Conservation (phyloP, 2,888 invertebrate genomes). For the Maniola hyperantus region DNA sequence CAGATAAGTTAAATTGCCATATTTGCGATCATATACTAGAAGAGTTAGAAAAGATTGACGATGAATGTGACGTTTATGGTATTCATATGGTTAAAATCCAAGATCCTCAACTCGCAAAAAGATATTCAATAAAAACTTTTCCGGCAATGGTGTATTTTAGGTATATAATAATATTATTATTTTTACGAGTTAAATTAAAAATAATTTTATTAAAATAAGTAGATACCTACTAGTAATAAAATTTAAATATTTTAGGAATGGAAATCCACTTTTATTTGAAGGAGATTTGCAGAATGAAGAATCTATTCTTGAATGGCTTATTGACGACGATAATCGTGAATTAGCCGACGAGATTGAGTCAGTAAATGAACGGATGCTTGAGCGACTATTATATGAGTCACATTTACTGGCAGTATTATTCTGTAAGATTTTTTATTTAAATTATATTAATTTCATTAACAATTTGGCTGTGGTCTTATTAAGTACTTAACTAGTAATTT, state of each 20-base stretch:
- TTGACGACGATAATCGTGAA: conserved; percentile 96
- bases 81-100: conserved; percentile 97
- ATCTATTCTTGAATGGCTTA: conserved; percentile 95
- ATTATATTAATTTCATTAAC: background rate
- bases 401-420: conserved; percentile 95
- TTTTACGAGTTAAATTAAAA: too few relatives aligned
- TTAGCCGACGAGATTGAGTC: conserved; percentile 96
- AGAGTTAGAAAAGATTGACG: conserved; percentile 93
- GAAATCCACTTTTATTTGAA: conserved; percentile 94
- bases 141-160: conserved; percentile 96
- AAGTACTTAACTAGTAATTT: conserved; percentile 8
- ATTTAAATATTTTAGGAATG: conserved; percentile 83
- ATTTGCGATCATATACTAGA: conserved; percentile 95
- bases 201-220: background rate
- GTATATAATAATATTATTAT: conserved; percentile 63
- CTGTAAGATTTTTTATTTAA: conserved; percentile 82
- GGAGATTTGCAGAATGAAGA: conserved; percentile 96
- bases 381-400: conserved; percentile 91
- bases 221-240: background rate
- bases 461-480: background rate
- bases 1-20: conserved; percentile 95
- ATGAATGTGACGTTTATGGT: conserved; percentile 95
- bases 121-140: conserved; percentile 97
- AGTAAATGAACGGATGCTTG: conserved; percentile 94
- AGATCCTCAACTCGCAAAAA: conserved; percentile 94